phyloP scores from a whole-genome alignment of 2,888 invertebrate species.

The Horisme vitalbata region DNA sequence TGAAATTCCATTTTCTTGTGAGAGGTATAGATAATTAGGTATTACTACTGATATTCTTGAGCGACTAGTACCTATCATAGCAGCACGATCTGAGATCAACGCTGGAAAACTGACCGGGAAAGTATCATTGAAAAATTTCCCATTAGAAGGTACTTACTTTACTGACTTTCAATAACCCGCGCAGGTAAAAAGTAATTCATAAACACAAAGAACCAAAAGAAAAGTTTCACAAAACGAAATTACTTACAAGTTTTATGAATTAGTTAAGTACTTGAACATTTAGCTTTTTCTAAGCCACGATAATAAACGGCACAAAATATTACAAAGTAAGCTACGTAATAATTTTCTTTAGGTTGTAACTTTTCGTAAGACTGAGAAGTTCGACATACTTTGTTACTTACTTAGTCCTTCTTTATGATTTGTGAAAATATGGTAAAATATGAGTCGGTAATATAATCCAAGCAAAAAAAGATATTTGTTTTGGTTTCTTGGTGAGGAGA shows the following conservation, averaged over 20 bases:
- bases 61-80: no score
- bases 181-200: neutral
- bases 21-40: no score
- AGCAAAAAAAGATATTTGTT: neutral
- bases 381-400: conserved; percentile 20
- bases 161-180: no score
- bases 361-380: conserved; percentile 18
- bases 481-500: neutral
- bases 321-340: conserved; percentile 20
- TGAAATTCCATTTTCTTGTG: no score
- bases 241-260: conserved; percentile 12
- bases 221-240: conserved; percentile 11
- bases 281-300: conserved; percentile 25
- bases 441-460: neutral
- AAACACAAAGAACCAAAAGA: conserved; percentile 7
- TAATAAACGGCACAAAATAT: conserved; percentile 26
- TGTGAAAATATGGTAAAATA: neutral
- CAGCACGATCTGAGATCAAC: no score
- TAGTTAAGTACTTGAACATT: conserved; percentile 23
- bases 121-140: no score
- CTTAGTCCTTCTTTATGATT: conserved; percentile 14
- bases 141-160: no score
- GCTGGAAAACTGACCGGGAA: no score
- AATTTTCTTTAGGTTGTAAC: conserved; percentile 17
- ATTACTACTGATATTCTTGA: no score